phyloP scores from a whole-genome alignment of 2,113 vertebrate genomes.

The Chascanopsetta lugubris region DNA sequence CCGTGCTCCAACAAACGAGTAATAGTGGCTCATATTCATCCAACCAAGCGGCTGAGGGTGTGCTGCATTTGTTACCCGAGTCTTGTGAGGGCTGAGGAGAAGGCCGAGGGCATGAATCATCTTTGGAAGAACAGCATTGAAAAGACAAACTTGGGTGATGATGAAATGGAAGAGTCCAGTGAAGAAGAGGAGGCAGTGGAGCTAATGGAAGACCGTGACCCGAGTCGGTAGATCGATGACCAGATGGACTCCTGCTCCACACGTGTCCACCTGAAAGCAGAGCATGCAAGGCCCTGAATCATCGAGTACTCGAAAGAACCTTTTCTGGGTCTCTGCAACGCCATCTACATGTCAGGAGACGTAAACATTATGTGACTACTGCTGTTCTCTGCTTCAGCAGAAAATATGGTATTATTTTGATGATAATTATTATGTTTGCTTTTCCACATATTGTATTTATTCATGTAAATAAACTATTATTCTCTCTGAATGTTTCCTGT shows the following conservation, averaged over 20 bases:
- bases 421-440: neutral
- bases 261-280: slow-evolving; percentile 48
- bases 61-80: slow-evolving; percentile 82
- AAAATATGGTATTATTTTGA: too few relatives aligned
- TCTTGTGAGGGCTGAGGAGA: slow-evolving; percentile 46
- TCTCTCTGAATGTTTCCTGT: too few relatives aligned
- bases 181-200: slow-evolving; percentile 80
- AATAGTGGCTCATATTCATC: slow-evolving; percentile 82
- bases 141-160: slow-evolving; percentile 13
- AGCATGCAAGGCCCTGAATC: slow-evolving; percentile 16
- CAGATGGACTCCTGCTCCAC: slow-evolving; percentile 10
- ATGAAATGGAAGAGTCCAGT: slow-evolving; percentile 68
- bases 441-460: too few relatives aligned
- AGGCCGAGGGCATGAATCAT: neutral
- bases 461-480: too few relatives aligned
- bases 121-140: slow-evolving; percentile 50
- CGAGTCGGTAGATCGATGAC: slow-evolving; percentile 75
- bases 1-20: slow-evolving; percentile 85
- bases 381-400: too few relatives aligned
- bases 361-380: neutral
- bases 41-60: slow-evolving; percentile 84
- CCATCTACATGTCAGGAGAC: too few relatives aligned
- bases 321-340: neutral
- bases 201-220: slow-evolving; percentile 62
- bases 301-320: neutral